Base-by-base conservation (phyloP, 1,140 invertebrate genomes). In the Magallana angulata region DNA sequence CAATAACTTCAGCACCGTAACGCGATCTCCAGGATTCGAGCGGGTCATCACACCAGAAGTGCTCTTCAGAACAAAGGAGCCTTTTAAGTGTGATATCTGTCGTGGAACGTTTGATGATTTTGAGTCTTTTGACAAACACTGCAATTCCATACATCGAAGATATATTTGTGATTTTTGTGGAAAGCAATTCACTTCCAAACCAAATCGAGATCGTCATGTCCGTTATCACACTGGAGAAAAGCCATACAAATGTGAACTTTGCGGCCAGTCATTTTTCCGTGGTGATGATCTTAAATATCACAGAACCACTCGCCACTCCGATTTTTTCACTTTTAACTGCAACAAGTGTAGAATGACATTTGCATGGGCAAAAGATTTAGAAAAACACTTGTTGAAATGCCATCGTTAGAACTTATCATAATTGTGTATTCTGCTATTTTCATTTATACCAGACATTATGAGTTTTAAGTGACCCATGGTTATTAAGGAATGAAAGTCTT, bases 281-380 rank as follows among this genome's bases (percentile, higher is more conserved):
- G 93, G 93, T 0, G 93, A 94, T 76, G 93, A 94, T 85, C 87
- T 94, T 7, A 93, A 93, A 84, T 94, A 94, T 83, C 93, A 94
- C 85, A 90, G 92, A 18, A 94, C 93, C n/a, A 93, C 93, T n/a
- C 90, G 91, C 57, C 93, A 94, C 82, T 90, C 92, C 0, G 87
- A 90, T 64, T 90, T 91, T 7, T 91, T 92, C 48, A 92, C 92
- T 6, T 92, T 91, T 80, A 84, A 84, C 7, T 93, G 92, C 60
- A 90, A 68, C 30, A 87, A 87, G 8, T 93, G 92, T 87, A 80
- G 82, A 18, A 87, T 90, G 76, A 89, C 88, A 0, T 93, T 93
- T 87, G 90, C 92, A 11, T 91, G 92, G 89, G 88, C 90, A 56
- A 91, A 92, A 83, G 92, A 93, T 64, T 84, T 93, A 18, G 91